Conservation (phyloP, 23 tunicate species). For the Diplosoma virens region DNA sequence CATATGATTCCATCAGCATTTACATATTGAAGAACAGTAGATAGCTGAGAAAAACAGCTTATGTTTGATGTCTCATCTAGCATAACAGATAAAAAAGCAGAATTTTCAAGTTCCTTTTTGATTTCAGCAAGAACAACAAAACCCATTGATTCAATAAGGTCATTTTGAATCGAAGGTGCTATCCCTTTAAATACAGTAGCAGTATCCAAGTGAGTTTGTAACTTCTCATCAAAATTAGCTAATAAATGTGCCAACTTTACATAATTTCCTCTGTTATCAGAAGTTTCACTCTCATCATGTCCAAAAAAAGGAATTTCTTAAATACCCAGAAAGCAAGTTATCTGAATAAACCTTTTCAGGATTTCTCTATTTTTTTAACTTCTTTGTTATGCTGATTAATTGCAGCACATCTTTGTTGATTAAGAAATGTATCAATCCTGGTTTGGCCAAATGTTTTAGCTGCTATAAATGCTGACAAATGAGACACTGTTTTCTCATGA, state of each 20-base stretch:
- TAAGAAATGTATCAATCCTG: neutral
- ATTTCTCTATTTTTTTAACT: conserved; percentile 17
- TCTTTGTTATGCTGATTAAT: conserved; percentile 8
- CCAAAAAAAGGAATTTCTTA: conserved; percentile 11
- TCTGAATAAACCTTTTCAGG: conserved; percentile 9
- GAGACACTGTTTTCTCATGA: conserved; percentile 1
- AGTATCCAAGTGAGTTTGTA: neutral
- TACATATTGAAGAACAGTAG: conserved; percentile 19
- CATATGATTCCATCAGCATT: neutral
- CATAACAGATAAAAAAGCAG: neutral
- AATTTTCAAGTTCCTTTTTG: conserved; percentile 4
- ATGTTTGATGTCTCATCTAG: conserved; percentile 12
- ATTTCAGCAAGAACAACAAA: conserved; percentile 3
- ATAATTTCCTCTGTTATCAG: conserved; percentile 13
- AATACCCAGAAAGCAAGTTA: conserved; percentile 23
- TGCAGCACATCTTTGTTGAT: conserved; percentile 8
- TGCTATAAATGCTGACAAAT: neutral
- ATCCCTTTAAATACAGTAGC: neutral
- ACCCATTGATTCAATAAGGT: neutral
- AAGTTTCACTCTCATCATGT: conserved; percentile 13
- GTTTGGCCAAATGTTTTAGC: conserved; percentile 5
- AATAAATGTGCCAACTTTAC: neutral
- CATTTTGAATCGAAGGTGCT: conserved; percentile 11
- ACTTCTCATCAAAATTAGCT: conserved; percentile 7
- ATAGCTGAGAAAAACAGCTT: neutral